These are phyloP conservation scores for Bombus pyrosoma DNA, from an alignment of 1,140 invertebrate species.

Conservation along the genomic window DNA sequence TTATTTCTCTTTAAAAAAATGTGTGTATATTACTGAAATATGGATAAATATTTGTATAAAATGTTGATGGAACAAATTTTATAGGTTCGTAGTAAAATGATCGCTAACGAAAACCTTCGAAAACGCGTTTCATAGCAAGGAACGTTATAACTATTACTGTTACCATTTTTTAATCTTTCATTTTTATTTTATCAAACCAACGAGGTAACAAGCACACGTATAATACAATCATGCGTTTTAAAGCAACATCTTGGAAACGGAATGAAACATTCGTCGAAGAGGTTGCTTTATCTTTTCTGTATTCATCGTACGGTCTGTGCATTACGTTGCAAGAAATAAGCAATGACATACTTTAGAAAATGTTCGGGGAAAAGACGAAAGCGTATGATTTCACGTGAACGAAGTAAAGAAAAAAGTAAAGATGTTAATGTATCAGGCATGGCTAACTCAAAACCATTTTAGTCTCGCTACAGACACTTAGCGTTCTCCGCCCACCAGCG, in stretches of 20 bases:
- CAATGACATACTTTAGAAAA: neutral
- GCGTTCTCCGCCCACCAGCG: slow-evolving; percentile 21
- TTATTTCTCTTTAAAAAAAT: no score
- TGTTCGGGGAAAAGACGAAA: neutral
- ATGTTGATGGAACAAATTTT: no score
- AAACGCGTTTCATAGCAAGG: no score
- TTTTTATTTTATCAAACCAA: no score
- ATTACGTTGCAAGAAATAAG: slow-evolving; percentile 8
- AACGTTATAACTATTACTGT: no score
- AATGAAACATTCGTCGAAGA: neutral
- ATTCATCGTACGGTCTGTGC: slow-evolving; percentile 8
- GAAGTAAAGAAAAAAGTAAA: neutral
- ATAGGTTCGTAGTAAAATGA: no score
- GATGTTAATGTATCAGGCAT: neutral
- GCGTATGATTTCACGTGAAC: neutral
- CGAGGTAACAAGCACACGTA: no score
- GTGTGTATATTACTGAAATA: no score
- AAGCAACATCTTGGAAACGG: neutral
- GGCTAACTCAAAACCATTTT: slow-evolving; percentile 7
- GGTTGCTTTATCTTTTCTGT: slow-evolving; percentile 25
- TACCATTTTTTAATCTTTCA: no score
- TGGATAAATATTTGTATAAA: no score
- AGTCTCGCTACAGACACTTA: slow-evolving; percentile 8
- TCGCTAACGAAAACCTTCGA: no score
- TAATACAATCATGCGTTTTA: neutral